Conservation (phyloP, 2,797 vertebrate genomes). For the Microctenopoma stevenorrisi region DNA sequence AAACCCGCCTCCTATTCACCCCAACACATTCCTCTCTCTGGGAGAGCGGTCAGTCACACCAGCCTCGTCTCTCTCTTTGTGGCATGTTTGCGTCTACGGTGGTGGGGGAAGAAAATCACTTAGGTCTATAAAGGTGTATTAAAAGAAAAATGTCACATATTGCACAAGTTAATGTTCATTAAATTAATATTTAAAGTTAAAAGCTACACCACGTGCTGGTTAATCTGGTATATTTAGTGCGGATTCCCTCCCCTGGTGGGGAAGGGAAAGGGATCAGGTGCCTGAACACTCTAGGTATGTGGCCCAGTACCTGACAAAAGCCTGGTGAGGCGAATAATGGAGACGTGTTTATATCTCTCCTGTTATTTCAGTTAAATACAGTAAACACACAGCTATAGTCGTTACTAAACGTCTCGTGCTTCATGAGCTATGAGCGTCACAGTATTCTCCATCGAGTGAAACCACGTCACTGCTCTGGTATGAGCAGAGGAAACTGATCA, state of each 20-base stretch:
- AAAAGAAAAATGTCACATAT: no score
- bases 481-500: conserved; percentile 45
- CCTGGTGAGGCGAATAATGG: conserved; percentile 29
- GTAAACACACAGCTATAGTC: not conserved
- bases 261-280: conserved; percentile 15
- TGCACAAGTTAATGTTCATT: no score
- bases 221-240: conserved; percentile 37
- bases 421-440: conserved; percentile 5
- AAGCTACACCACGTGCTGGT: not conserved
- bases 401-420: not conserved
- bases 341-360: not conserved
- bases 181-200: no score
- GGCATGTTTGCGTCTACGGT: conserved; percentile 12
- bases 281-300: conserved; percentile 26
- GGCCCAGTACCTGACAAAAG: conserved; percentile 32
- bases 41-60: conserved; percentile 44
- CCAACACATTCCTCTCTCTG: conserved; percentile 70
- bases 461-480: conserved; percentile 59
- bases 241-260: conserved; percentile 31
- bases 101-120: not conserved
- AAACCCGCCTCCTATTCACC: conserved; percentile 66
- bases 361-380: not conserved
- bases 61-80: conserved; percentile 1
- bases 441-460: conserved; percentile 18
- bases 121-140: not conserved